A percentile compares a stretch with the other conserved stretches of the same genome.
phyloP scores from a whole-genome alignment of 2,797 vertebrate genomes.

The Gila robusta region DNA sequence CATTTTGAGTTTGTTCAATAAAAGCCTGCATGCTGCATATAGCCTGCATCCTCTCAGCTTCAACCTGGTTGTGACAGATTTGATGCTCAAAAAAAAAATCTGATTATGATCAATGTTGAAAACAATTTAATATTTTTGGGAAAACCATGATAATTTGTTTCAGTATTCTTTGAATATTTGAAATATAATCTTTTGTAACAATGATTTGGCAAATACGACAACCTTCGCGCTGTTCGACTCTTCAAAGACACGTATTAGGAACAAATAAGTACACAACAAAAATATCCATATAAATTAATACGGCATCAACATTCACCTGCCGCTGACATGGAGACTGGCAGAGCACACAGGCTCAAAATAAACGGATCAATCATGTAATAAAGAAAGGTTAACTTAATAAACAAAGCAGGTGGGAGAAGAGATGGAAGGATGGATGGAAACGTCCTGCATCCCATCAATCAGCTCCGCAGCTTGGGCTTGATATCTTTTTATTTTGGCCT shows the following conservation, averaged over 20 bases:
- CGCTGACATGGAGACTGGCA: not conserved
- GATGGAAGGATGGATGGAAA: constrained; percentile 13
- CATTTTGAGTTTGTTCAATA: no score
- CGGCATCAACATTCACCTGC: not conserved
- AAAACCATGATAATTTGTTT: not conserved
- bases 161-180: not conserved
- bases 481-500: not conserved
- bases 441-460: not conserved
- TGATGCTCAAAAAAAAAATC: not conserved
- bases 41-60: no score
- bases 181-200: not conserved
- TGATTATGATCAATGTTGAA: not conserved
- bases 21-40: no score
- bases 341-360: not conserved
- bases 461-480: not conserved
- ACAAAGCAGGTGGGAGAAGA: constrained; percentile 31
- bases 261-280: not conserved
- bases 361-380: constrained; percentile 19
- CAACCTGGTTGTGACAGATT: no score
- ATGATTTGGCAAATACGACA: not conserved
- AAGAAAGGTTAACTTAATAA: constrained; percentile 46
- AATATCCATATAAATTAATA: not conserved
- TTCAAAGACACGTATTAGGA: not conserved
- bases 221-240: not conserved
- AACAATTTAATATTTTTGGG: not conserved